Base-by-base conservation (phyloP, 2,797 vertebrate species). In the Paguma larvata region DNA sequence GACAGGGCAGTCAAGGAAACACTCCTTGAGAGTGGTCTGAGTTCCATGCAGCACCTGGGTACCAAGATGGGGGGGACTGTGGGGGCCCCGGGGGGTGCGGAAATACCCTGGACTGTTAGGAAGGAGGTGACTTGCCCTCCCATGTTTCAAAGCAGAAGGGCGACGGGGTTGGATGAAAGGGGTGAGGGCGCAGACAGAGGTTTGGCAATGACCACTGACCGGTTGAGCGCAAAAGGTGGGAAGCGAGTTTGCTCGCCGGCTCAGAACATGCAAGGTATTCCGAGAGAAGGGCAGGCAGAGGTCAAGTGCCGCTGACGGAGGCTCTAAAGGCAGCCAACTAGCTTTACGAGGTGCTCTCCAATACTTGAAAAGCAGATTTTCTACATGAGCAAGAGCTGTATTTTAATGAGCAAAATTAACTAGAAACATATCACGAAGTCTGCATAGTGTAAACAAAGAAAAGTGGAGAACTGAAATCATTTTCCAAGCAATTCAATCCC, bases 401-500 rank as follows among this genome's bases (percentile, higher is more conserved):
- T 79, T 34, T 78, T 90, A 77, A 95, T 59, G 67, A 79, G 32
- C 67, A 59, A 72, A 72, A 90, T 85, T 62, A 97, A 95, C 77
- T 14, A 48, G 85, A 84, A 59, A 30, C 51, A 13, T 30, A 82
- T 70, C 78, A 83, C 32, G 89, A 78, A 93, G 48, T n/a, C 73
- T 44, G 23, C 14, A 63, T 3, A 8, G 46, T 41, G 16, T 94
- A 48, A 27, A 56, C 30, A 51, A 87, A 90, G 13, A 25, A 51
- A 80, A 75, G 68, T 51, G 34, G 30, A 59, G 86, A 92, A 82
- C 4, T 1, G 70, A 70, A 18, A 19, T 32, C 30, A 83, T 73
- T 95, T 95, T 86, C 78, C 14, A 70, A 93, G 77, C 30, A 78
- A 16, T 80, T 82, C 56, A 92, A 77, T 84, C 7, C 53, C 63